Evolutionary conservation across 2,113 vertebrate genomes (phyloP), one percentile per base, ranked within the genome.

Genomic region (Eonycteris spelaea): DNA sequence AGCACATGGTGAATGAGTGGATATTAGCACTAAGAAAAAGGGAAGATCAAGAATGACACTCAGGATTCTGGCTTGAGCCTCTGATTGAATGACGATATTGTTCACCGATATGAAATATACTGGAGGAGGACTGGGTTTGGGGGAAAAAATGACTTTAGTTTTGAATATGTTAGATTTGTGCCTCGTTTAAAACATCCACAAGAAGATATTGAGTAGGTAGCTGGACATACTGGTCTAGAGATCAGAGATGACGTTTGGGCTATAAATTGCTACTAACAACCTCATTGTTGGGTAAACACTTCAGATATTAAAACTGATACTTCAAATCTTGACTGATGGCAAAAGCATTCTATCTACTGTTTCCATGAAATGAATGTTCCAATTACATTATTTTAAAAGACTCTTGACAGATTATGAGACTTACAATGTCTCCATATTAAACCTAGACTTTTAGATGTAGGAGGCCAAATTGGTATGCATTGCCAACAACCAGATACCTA

Each of bases 371-470:
- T 68, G 35, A 78, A 35, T 79, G 19, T 78, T 84, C 33, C 24
- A 84, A 65, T 63, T 79, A 73, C 30, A 87, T 83, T 48, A 45
- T 93, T 95, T 91, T 80, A n/a, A 59, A n/a, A 90, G n/a, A 28
- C 21, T 83, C 53, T 71, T 57, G 48, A 84, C 55, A 96, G 38
- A 82, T 24, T 70, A 45, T 38, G n/a, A 82, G 78, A 33, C 3
- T 38, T 68, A 40, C 18, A 70, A 55, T 82, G 26, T 14, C 19
- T 71, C 6, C 18, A 7, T 80, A 63, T 96, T 91, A 88, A 94
- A 80, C 45, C 11, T 75, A 79, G 73, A 38, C 28, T 68, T 83
- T 68, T 45, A 90, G 63, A 48, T 78, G 24, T 1, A 79, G n/a
- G 11, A 63, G 55, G 6, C 30, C 77, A 86, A n/a, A 14, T 51